phyloP scores from a whole-genome alignment of 2,797 vertebrate species.

The Esox masquinongy region DNA sequence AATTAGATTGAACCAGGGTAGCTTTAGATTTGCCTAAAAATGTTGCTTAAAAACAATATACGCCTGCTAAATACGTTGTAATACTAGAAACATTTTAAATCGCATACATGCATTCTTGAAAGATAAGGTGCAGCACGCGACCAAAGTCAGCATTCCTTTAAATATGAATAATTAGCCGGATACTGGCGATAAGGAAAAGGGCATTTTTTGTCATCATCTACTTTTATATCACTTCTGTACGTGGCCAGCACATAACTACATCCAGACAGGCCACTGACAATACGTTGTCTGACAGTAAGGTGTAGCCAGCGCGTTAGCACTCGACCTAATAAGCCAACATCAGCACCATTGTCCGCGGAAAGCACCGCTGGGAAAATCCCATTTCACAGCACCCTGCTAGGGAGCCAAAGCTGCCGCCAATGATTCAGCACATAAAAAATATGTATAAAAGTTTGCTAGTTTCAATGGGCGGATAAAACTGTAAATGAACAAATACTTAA shows the following conservation, averaged over 20 bases:
- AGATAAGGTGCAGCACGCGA: neutral
- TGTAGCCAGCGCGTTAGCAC: neutral
- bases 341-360: constrained; percentile 30
- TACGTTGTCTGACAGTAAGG: neutral
- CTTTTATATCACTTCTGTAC: neutral
- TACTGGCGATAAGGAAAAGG: neutral
- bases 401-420: neutral
- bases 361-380: constrained; percentile 13
- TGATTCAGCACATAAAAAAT: constrained; percentile 3
- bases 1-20: neutral
- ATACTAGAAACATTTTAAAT: neutral
- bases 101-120: neutral
- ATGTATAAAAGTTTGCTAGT: neutral
- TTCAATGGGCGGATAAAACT: neutral
- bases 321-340: constrained; percentile 22
- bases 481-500: neutral
- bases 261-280: neutral
- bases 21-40: neutral
- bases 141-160: neutral
- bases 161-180: neutral
- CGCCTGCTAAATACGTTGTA: neutral
- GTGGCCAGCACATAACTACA: neutral
- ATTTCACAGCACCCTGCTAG: neutral
- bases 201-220: neutral
- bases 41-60: neutral